Conservation (phyloP, 2,797 vertebrate species). For the Enteromius afrohamiltoni region DNA sequence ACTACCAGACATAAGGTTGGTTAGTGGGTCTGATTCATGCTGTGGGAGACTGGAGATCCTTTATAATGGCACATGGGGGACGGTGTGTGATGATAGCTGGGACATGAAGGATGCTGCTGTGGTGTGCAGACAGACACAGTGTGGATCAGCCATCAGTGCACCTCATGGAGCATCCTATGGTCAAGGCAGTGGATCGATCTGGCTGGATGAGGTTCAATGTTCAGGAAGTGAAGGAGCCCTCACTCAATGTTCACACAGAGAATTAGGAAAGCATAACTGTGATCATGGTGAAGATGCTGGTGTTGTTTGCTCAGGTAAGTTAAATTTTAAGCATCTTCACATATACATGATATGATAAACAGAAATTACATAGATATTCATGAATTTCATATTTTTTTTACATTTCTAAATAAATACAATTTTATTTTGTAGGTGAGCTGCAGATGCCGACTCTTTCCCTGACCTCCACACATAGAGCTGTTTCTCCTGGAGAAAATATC, state of each 20-base stretch:
- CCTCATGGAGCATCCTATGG: background rate
- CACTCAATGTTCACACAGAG: slow-evolving; percentile 2
- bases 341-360: too few species aligned
- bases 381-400: background rate
- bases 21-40: background rate
- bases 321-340: too few species aligned
- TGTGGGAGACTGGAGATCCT: slow-evolving; percentile 13
- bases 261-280: slow-evolving; percentile 12
- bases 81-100: slow-evolving; percentile 6
- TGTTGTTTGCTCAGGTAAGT: slow-evolving; percentile 37
- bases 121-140: slow-evolving; percentile 10
- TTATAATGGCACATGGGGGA: background rate
- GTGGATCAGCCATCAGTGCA: slow-evolving; percentile 13
- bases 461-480: background rate
- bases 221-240: background rate
- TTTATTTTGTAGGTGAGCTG: background rate
- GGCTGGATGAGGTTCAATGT: slow-evolving; percentile 4
- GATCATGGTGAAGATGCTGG: background rate
- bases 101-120: slow-evolving; percentile 29
- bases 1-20: background rate
- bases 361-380: too few species aligned
- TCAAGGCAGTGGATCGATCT: background rate
- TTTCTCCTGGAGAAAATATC: slow-evolving; percentile 51
- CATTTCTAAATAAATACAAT: too few species aligned
- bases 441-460: slow-evolving; percentile 31